These are phyloP conservation scores for Castor canadensis DNA, from an alignment of 2,113 vertebrate species.

Conservation along the genomic window DNA sequence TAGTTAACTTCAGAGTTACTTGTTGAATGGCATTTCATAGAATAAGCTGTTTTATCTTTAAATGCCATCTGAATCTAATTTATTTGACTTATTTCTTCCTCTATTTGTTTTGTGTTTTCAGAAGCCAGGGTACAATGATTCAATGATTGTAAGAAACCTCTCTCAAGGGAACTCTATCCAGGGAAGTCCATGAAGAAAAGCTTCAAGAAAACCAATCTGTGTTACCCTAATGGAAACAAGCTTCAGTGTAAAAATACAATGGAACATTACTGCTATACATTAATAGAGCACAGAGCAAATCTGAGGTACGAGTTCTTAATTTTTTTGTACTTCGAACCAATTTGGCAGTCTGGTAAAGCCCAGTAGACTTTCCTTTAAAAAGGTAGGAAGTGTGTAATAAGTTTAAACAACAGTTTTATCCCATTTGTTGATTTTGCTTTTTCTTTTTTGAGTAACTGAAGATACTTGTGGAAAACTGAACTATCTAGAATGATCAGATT, in stretches of 20 bases:
- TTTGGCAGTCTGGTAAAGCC: neutral
- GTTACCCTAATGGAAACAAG: neutral
- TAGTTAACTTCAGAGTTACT: neutral
- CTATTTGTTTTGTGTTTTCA: slow-evolving; percentile 38
- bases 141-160: neutral
- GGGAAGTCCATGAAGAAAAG: neutral
- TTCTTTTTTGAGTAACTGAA: neutral
- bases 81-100: neutral
- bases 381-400: neutral
- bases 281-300: slow-evolving; percentile 8
- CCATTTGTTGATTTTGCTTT: neutral
- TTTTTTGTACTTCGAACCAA: neutral
- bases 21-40: neutral
- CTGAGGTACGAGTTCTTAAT: neutral
- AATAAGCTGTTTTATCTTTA: slow-evolving; percentile 19
- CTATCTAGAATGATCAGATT: slow-evolving; percentile 2
- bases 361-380: slow-evolving; percentile 14
- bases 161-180: neutral
- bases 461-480: neutral
- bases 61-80: slow-evolving; percentile 11
- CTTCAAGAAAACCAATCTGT: neutral
- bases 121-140: slow-evolving; percentile 21
- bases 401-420: neutral
- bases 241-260: neutral
- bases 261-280: neutral